phyloP scores from a whole-genome alignment of 1,140 invertebrate genomes.

The Euschistus heros region DNA sequence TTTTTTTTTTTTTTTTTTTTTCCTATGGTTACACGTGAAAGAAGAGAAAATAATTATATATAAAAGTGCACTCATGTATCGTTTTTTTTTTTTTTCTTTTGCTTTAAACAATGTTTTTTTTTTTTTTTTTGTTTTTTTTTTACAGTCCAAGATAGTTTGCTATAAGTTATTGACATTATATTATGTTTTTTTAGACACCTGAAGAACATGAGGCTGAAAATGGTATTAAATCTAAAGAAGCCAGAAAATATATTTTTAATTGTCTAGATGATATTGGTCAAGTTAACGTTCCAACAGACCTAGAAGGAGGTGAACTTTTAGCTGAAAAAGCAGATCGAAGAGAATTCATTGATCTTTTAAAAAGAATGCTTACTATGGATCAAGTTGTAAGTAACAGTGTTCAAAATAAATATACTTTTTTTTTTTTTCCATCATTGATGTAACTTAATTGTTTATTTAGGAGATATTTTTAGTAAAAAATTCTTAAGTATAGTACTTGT shows the following conservation, averaged over 20 bases:
- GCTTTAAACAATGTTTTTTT: neutral
- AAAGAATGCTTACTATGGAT: constrained; percentile 96
- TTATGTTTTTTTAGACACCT: constrained; percentile 56
- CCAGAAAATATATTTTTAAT: constrained; percentile 98
- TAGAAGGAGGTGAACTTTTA: constrained; percentile 87
- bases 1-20: too few species aligned
- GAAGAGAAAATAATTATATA: neutral
- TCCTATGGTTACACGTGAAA: too few species aligned
- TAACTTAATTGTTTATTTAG: too few species aligned
- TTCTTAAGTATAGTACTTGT: too few species aligned
- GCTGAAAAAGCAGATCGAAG: constrained; percentile 92
- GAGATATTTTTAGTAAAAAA: too few species aligned
- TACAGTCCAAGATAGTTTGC: neutral
- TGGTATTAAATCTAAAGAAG: constrained; percentile 97
- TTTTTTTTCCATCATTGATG: too few species aligned
- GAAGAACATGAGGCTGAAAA: constrained; percentile 98
- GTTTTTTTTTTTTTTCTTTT: constrained; percentile 8
- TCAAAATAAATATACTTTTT: too few species aligned
- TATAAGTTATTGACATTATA: neutral
- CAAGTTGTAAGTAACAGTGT: constrained; percentile 53
- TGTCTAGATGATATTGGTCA: constrained; percentile 93
- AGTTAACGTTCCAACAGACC: constrained; percentile 93
- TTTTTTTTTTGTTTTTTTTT: neutral
- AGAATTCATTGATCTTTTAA: constrained; percentile 93
- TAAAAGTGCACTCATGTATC: too few species aligned